Evolutionary conservation across 2,113 vertebrate genomes (phyloP).

Genomic region (Tyrannus savana): DNA sequence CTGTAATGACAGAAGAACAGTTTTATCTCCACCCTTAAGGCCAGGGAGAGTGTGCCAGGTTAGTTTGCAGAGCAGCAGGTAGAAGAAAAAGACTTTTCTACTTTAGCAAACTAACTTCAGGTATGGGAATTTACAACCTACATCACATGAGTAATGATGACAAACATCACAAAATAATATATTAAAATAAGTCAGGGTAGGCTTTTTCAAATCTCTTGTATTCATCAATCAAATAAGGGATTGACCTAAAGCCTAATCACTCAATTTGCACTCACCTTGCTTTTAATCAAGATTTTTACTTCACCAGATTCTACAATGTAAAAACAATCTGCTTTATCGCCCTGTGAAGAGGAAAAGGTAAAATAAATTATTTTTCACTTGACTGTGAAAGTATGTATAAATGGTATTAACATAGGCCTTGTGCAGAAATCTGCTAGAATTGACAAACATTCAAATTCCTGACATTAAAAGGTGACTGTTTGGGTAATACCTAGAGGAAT

Average conservation of each 20-base stretch:
- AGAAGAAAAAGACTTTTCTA: background rate
- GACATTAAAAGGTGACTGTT: background rate
- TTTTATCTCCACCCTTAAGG: background rate
- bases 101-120: background rate
- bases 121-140: background rate
- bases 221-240: background rate
- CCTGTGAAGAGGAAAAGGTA: constrained; percentile 74
- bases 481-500: background rate
- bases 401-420: background rate
- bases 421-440: background rate
- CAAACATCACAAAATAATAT: background rate
- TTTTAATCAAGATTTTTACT: constrained; percentile 92
- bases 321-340: constrained; percentile 94
- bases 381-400: background rate
- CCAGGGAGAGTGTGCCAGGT: background rate
- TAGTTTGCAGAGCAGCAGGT: background rate
- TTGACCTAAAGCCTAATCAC: background rate
- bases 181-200: background rate
- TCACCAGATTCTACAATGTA: constrained; percentile 95
- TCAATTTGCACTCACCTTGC: constrained; percentile 76
- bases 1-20: background rate
- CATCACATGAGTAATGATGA: background rate
- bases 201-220: background rate
- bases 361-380: background rate
- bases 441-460: background rate